Evolutionary conservation across 2,113 vertebrate species (phyloP).

Genomic region (Pollachius pollachius): DNA sequence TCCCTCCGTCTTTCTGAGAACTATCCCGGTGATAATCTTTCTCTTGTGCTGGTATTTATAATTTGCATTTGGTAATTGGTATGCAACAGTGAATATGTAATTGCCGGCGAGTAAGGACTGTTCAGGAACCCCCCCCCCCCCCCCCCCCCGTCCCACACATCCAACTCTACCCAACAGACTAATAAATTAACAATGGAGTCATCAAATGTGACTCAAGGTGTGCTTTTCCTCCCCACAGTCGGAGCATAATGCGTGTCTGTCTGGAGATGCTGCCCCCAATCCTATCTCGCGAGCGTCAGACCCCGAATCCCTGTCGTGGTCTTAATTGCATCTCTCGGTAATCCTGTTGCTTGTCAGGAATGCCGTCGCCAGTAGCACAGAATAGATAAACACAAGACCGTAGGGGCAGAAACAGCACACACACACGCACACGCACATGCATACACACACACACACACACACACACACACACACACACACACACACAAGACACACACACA

Average conservation of each 20-base stretch:
- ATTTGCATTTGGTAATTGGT: conserved; percentile 67
- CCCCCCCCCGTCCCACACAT: neutral
- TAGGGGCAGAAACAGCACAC: conserved; percentile 2
- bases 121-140: conserved; percentile 8
- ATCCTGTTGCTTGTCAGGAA: conserved; percentile 55
- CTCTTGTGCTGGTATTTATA: conserved; percentile 32
- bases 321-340: conserved; percentile 69
- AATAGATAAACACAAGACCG: neutral
- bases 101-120: conserved; percentile 34
- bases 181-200: conserved; percentile 39
- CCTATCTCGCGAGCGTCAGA: conserved; percentile 55
- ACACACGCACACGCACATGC: conserved; percentile 27
- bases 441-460: conserved; percentile 19
- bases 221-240: conserved; percentile 44
- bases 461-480: conserved; percentile 7
- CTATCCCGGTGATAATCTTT: conserved; percentile 50
- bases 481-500: conserved; percentile 27
- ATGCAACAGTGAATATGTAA: conserved; percentile 40
- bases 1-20: conserved; percentile 27
- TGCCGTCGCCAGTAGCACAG: conserved; percentile 37
- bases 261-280: conserved; percentile 36
- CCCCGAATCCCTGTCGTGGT: conserved; percentile 50
- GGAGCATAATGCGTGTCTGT: conserved; percentile 24
- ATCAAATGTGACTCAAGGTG: conserved; percentile 49
- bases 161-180: conserved; percentile 21